Base-by-base conservation (phyloP, 2,888 invertebrate species). In the Subacronicta megacephala region DNA sequence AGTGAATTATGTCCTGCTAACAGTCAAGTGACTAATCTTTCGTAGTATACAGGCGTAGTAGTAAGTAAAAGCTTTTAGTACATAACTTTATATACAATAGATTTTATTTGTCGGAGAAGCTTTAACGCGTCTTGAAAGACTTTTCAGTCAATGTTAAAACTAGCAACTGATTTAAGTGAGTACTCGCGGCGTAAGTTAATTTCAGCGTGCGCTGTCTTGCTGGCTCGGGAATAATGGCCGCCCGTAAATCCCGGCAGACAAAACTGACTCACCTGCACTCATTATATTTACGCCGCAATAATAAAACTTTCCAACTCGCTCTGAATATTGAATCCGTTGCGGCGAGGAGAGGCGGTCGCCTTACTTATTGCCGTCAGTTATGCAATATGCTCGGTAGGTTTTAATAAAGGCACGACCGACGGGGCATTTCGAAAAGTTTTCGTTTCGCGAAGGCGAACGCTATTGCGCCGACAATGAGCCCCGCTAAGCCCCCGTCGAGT, bases 231-330 rank as follows among this genome's bases (percentile, higher is more conserved):
- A 87, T 88, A 88, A 87, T 83, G 84, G 82, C 81, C 72, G 80
- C 68, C 81, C 80, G 85, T 90, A 90, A 93, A 91, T 93, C 90
- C 89, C 87, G 63, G 76, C 88, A 90, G 92, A 90, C 90, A 84
- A 83, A 88, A 88, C 86, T 83, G 87, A 83, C 88, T 92, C 90
- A 93, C 93, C 93, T 93, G 91, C 90, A 90, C 91, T 93, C 92
- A 90, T 93, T 93, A 93, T 93, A 91, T 93, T 92, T 93, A 93
- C 87, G 90, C 92, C 89, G 91, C 89, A 92, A 93, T 93, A 93
- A 93, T 92, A 92, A 94, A 94, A 93, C 89, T 93, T 93, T 87
- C 82, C 90, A 89, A 90, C 90, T 92, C 88, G 75, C 83, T 83
- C 84, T 86, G 92, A 92, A 93, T 93, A 93, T 94, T 94, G 93